phyloP scores from a whole-genome alignment of 2,888 invertebrate genomes.

The Agonum fuliginosum region DNA sequence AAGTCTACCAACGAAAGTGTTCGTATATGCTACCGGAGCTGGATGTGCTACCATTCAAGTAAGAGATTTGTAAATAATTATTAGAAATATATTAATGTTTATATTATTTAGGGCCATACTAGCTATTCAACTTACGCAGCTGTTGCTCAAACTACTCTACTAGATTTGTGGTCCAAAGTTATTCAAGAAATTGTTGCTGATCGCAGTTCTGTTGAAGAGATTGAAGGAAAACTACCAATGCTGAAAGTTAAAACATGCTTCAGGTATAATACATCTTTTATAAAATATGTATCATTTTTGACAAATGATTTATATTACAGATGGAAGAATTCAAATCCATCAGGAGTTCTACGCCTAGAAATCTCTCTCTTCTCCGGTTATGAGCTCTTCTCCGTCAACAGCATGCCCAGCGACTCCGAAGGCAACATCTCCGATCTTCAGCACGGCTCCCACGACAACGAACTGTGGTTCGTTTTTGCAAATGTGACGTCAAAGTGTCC shows the following conservation, averaged over 20 bases:
- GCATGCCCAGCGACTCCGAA: conserved; percentile 72
- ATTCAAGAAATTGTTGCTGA: conserved; percentile 79
- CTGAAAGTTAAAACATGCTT: conserved; percentile 80
- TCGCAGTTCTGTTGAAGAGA: conserved; percentile 78
- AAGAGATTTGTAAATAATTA: conserved; percentile 50
- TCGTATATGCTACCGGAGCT: conserved; percentile 81
- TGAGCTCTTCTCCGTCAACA: conserved; percentile 75
- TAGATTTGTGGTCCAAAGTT: conserved; percentile 79
- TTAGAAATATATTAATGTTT: not conserved
- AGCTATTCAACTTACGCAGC: conserved; percentile 79
- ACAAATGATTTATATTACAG: conserved; percentile 67
- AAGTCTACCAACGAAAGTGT: conserved; percentile 81
- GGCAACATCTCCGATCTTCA: conserved; percentile 78
- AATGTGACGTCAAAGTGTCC: conserved; percentile 79
- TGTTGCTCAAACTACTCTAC: conserved; percentile 75
- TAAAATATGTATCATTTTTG: not conserved
- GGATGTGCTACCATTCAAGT: conserved; percentile 82
- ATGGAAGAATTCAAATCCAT: conserved; percentile 78
- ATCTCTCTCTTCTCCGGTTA: conserved; percentile 80
- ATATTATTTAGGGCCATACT: conserved; percentile 75
- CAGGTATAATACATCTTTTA: conserved; percentile 74
- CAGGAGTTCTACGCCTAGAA: conserved; percentile 78
- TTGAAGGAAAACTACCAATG: conserved; percentile 80
- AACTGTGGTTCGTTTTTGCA: conserved; percentile 80
- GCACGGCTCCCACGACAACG: conserved; percentile 78